A percentile compares a stretch with the other conserved stretches of the same genome.
These are phyloP conservation scores for Sebastes fasciatus DNA, from an alignment of 2,113 vertebrate genomes.

Conservation along the genomic window DNA sequence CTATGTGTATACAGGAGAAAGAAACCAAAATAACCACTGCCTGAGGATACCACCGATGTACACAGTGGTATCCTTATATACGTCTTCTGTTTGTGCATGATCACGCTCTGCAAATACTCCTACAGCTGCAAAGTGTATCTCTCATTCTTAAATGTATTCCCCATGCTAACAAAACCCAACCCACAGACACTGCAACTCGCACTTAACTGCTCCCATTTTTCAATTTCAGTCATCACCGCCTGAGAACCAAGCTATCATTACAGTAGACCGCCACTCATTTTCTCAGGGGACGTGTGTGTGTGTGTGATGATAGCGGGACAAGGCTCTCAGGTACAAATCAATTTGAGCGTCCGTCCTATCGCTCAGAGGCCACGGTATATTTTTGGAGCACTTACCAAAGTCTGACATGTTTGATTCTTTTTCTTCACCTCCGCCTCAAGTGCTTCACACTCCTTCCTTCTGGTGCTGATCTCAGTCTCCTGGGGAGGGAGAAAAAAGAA, in stretches of 20 bases:
- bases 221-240: conserved; percentile 57
- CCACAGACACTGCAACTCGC: background rate
- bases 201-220: conserved; percentile 51
- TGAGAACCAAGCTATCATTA: conserved; percentile 60
- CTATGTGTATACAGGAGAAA: conserved; percentile 24
- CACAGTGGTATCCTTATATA: background rate
- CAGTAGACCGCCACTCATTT: conserved; percentile 41
- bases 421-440: conserved; percentile 85
- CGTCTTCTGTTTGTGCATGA: conserved; percentile 10
- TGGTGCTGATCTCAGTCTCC: conserved; percentile 85
- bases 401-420: conserved; percentile 88
- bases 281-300: conserved; percentile 65
- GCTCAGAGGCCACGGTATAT: conserved; percentile 62
- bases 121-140: conserved; percentile 12
- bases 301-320: conserved; percentile 65
- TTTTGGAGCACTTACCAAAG: conserved; percentile 85
- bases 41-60: background rate
- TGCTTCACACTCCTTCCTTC: conserved; percentile 82
- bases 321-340: conserved; percentile 75
- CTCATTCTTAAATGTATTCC: conserved; percentile 46
- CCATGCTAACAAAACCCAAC: conserved; percentile 13
- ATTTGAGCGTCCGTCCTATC: conserved; percentile 67
- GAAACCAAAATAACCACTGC: conserved; percentile 21
- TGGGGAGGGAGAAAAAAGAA: conserved; percentile 68
- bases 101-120: conserved; percentile 37